phyloP scores from a whole-genome alignment of 2,888 invertebrate species.

The Keiferia lycopersicella region DNA sequence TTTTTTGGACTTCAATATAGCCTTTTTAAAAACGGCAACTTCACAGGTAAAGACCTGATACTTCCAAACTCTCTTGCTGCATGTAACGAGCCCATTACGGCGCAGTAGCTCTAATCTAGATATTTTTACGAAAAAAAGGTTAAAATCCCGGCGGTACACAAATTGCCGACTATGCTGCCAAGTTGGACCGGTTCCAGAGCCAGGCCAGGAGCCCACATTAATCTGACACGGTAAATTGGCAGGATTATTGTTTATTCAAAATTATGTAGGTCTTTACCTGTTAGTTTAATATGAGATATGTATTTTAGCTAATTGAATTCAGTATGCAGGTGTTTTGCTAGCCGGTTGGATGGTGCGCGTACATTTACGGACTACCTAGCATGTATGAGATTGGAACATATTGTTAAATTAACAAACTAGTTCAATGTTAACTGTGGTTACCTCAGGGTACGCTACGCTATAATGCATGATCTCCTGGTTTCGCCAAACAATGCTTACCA shows the following conservation, averaged over 20 bases:
- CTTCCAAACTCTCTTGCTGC: conserved; percentile 7
- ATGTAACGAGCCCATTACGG: conserved; percentile 30
- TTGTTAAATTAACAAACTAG: too few species aligned
- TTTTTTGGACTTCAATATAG: too few species aligned
- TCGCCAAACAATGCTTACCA: too few species aligned
- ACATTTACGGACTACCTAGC: neutral
- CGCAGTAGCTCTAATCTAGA: conserved; percentile 36
- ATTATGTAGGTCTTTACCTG: conserved; percentile 32
- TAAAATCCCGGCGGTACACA: conserved; percentile 47
- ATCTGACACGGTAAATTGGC: conserved; percentile 56
- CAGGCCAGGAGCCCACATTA: conserved; percentile 50
- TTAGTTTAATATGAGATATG: conserved; percentile 1
- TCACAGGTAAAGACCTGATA: too few species aligned
- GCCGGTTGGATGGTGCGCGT: neutral
- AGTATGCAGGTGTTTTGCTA: conserved; percentile 2
- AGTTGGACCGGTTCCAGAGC: conserved; percentile 59
- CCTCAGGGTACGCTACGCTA: too few species aligned
- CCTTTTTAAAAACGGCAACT: too few species aligned
- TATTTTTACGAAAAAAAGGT: conserved; percentile 53
- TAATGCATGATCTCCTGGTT: too few species aligned
- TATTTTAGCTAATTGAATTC: conserved; percentile 4
- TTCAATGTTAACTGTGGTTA: too few species aligned
- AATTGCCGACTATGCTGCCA: conserved; percentile 60
- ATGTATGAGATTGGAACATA: neutral
- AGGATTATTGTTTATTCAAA: conserved; percentile 55